Conservation (phyloP, 2,113 vertebrate species). For the Struthio camelus region DNA sequence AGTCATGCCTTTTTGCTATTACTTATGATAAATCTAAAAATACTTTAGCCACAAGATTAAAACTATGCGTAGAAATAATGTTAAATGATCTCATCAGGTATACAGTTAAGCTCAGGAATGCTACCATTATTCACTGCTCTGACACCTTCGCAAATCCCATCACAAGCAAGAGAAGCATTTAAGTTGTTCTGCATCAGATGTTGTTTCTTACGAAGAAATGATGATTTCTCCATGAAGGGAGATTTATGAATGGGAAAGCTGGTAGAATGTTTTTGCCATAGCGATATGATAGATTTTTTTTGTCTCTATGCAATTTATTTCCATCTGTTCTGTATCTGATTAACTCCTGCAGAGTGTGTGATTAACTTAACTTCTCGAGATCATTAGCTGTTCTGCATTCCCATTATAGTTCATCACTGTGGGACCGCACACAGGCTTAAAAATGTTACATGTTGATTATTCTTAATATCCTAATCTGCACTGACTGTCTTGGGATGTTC, state of each 20-base stretch:
- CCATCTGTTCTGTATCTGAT: constrained; percentile 41
- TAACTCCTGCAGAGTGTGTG: constrained; percentile 34
- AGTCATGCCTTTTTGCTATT: constrained; percentile 4
- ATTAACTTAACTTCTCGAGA: constrained; percentile 30
- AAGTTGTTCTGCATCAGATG: constrained; percentile 1
- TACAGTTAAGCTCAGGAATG: neutral
- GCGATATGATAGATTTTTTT: constrained; percentile 1
- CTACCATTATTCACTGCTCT: neutral
- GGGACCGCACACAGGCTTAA: constrained; percentile 31
- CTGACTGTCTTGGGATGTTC: neutral
- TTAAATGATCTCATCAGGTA: constrained; percentile 14
- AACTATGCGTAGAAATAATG: constrained; percentile 9
- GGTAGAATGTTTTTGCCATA: constrained; percentile 9
- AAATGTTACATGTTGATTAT: neutral
- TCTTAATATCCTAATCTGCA: neutral
- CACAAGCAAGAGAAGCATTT: neutral
- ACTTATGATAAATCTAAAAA: neutral
- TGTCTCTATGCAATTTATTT: constrained; percentile 36
- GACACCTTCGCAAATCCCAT: neutral
- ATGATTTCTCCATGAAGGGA: constrained; percentile 41
- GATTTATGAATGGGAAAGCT: constrained; percentile 47
- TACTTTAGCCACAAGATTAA: neutral
- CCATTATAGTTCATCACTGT: constrained; percentile 27
- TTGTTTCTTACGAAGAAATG: constrained; percentile 7
- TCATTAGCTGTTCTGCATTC: constrained; percentile 49